Evolutionary conservation across 2,888 invertebrate genomes (phyloP).

Genomic region (Parnassius mnemosyne): DNA sequence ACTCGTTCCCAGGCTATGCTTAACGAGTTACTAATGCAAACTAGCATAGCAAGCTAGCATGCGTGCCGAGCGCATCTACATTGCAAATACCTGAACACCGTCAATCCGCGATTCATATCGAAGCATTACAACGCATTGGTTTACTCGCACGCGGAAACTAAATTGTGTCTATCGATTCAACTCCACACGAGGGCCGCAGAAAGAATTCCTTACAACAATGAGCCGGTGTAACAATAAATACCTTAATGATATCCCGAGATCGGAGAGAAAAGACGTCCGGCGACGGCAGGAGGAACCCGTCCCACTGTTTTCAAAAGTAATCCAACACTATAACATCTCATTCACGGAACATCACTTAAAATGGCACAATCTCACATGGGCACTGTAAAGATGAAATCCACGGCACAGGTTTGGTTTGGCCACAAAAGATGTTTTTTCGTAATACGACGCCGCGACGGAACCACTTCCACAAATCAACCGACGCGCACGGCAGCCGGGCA

Average conservation of each 20-base stretch:
- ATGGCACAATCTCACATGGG: constrained; percentile 72
- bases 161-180: constrained; percentile 73
- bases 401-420: constrained; percentile 72
- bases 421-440: constrained; percentile 72
- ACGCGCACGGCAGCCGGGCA: constrained; percentile 76
- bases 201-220: constrained; percentile 79
- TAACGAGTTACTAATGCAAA: constrained; percentile 42
- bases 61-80: constrained; percentile 66
- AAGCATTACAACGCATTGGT: constrained; percentile 52
- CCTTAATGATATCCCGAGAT: constrained; percentile 80
- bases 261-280: constrained; percentile 75
- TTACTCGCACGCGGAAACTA: constrained; percentile 48
- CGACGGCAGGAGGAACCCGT: constrained; percentile 66
- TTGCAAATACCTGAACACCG: constrained; percentile 70
- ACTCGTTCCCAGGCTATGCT: constrained; percentile 50
- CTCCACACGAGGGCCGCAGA: constrained; percentile 66
- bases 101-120: constrained; percentile 61
- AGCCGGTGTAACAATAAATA: constrained; percentile 80
- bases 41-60: constrained; percentile 49
- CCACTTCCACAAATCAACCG: constrained; percentile 50
- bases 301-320: constrained; percentile 71
- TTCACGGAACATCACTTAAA: constrained; percentile 70
- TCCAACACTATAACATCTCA: constrained; percentile 67
- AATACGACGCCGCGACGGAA: constrained; percentile 59
- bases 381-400: constrained; percentile 69